Percentiles rank a stretch among this genome's conserved stretches.
These are phyloP conservation scores for Camelus bactrianus DNA, from an alignment of 2,113 vertebrate genomes.

Conservation along the genomic window DNA sequence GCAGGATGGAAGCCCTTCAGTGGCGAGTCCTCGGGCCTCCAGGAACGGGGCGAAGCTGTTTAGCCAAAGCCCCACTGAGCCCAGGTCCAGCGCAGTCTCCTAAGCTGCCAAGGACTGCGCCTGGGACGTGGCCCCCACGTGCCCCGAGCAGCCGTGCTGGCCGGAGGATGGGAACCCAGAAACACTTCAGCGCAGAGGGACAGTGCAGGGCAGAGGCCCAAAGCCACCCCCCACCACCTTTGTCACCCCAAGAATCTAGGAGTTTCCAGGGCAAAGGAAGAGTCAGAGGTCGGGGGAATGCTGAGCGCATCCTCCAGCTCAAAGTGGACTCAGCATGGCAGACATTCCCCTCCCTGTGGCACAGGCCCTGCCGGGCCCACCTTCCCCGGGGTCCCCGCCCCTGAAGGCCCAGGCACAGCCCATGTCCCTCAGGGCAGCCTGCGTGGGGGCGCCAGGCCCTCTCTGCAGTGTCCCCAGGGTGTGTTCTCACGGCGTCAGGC, in stretches of 20 bases:
- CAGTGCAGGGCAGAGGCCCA: rapidly evolving
- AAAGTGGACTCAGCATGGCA: background rate
- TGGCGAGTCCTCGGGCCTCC: background rate
- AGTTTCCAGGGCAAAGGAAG: background rate
- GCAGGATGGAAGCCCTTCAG: background rate
- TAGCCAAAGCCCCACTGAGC: background rate
- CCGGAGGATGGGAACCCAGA: background rate
- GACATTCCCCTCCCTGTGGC: background rate
- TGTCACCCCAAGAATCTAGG: background rate
- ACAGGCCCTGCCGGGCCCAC: background rate
- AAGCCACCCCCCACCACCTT: background rate
- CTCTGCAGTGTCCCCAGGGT: rapidly evolving
- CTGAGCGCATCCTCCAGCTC: background rate
- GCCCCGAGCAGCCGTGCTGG: background rate
- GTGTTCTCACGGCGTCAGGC: rapidly evolving
- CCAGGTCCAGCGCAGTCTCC: background rate
- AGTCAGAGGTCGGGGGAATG: background rate
- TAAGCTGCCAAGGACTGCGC: background rate
- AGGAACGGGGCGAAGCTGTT: background rate
- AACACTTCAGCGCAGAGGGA: background rate
- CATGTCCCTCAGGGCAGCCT: background rate
- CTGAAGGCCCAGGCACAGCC: background rate
- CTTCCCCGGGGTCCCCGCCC: background rate
- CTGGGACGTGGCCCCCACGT: background rate
- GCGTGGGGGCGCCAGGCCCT: rapidly evolving